Percentiles rank a stretch among this genome's conserved stretches.
phyloP scores from a whole-genome alignment of 2,888 invertebrate species.

The Ectropis crepuscularia region DNA sequence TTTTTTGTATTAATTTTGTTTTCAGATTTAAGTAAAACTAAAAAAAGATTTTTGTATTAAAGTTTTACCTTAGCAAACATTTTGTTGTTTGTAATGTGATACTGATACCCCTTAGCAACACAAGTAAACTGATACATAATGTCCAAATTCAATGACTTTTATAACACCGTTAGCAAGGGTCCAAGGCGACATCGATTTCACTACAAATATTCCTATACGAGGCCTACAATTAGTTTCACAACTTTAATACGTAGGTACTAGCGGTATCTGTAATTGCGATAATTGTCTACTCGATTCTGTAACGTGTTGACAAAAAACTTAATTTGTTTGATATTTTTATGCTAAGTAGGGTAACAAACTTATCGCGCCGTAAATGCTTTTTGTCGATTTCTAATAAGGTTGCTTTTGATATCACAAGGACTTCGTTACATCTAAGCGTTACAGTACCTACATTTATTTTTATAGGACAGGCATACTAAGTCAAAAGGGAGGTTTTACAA shows the following conservation, averaged over 20 bases:
- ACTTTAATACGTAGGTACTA: conserved; percentile 22
- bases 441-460: too few relatives aligned
- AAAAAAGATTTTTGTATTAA: too few relatives aligned
- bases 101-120: conserved; percentile 28
- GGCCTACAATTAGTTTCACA: conserved; percentile 34
- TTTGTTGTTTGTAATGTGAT: conserved; percentile 15
- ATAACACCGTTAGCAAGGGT: conserved; percentile 41
- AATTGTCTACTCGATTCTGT: conserved; percentile 24
- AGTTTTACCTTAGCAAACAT: conserved; percentile 22
- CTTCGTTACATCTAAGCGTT: too few relatives aligned
- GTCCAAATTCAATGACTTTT: conserved; percentile 40
- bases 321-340: conserved; percentile 9
- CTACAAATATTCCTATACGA: conserved; percentile 39
- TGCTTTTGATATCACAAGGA: too few relatives aligned
- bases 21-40: too few relatives aligned
- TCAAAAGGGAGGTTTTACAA: too few relatives aligned
- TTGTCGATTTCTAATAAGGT: too few relatives aligned
- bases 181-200: conserved; percentile 47
- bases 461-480: too few relatives aligned
- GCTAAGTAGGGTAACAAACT: background rate
- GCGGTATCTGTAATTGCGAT: conserved; percentile 21
- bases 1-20: too few relatives aligned
- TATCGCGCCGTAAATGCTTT: conserved; percentile 3
- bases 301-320: conserved; percentile 16
- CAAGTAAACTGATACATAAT: conserved; percentile 43